A percentile compares a stretch with the other conserved stretches of the same genome.
Conservation (phyloP, 2,113 vertebrate species). For the Hemicordylus capensis region DNA sequence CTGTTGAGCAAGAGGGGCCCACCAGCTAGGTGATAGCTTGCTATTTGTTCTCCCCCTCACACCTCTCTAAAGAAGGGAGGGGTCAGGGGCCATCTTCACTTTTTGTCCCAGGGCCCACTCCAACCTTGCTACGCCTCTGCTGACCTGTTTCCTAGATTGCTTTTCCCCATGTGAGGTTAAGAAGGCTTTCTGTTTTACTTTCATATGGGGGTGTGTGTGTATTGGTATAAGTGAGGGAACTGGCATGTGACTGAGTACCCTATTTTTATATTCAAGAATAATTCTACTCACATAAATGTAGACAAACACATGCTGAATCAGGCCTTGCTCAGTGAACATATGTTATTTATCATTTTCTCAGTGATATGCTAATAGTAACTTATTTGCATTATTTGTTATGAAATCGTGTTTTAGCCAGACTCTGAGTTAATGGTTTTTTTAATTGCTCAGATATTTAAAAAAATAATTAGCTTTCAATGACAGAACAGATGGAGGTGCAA, state of each 20-base stretch:
- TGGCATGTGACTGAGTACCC: not conserved
- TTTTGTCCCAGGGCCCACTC: too few species aligned
- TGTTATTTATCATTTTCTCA: conserved; percentile 48
- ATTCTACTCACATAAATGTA: not conserved
- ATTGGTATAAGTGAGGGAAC: not conserved
- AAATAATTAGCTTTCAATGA: conserved; percentile 66
- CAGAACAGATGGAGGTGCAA: conserved; percentile 71
- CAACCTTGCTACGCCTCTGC: too few species aligned
- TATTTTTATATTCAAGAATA: not conserved
- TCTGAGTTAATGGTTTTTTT: conserved; percentile 52
- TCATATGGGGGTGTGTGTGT: not conserved
- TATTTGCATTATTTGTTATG: conserved; percentile 45
- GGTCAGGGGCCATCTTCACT: too few species aligned
- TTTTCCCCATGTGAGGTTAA: not conserved
- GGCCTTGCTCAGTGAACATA: not conserved
- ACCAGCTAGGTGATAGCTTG: too few species aligned
- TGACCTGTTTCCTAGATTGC: not conserved
- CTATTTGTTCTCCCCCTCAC: too few species aligned
- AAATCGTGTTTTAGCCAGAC: conserved; percentile 58
- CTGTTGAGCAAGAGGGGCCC: too few species aligned
- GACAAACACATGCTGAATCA: not conserved
- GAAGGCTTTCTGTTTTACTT: too few species aligned
- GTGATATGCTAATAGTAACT: conserved; percentile 33
- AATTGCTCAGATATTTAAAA: conserved; percentile 61
- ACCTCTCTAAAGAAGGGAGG: too few species aligned